These are phyloP conservation scores for Haplotaxodon microlepis DNA, from an alignment of 2,113 vertebrate genomes.

Conservation along the genomic window DNA sequence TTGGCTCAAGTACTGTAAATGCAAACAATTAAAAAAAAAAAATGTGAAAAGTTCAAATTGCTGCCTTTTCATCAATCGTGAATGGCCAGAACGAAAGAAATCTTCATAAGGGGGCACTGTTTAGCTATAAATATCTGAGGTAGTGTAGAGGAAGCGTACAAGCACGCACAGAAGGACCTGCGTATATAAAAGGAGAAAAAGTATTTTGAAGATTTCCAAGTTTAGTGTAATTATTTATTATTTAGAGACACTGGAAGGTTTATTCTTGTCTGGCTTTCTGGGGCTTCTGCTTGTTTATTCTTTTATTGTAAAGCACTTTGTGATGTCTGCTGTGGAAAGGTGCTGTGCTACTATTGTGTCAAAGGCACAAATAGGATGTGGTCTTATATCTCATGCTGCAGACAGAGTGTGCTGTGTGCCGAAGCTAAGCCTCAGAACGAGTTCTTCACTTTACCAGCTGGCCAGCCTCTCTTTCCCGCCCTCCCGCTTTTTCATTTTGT, in stretches of 20 bases:
- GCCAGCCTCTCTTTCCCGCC: neutral
- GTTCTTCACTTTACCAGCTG: conserved; percentile 5
- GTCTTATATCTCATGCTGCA: neutral
- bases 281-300: neutral
- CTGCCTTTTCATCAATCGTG: neutral
- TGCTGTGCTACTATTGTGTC: neutral
- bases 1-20: conserved; percentile 5
- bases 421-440: neutral
- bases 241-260: neutral
- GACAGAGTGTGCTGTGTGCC: neutral
- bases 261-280: neutral
- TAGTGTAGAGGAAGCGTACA: accelerated
- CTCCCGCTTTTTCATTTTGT: neutral
- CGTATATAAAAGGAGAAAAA: neutral
- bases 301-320: neutral
- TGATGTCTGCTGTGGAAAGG: neutral
- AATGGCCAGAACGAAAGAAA: neutral
- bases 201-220: neutral
- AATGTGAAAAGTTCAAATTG: neutral
- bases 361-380: neutral
- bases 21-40: neutral
- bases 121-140: conserved; percentile 17
- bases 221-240: neutral
- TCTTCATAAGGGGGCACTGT: conserved; percentile 48
- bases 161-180: neutral